A percentile compares a stretch with the other conserved stretches of the same genome.
phyloP scores from a whole-genome alignment of 2,797 vertebrate genomes.

The Darevskia nairensis region DNA sequence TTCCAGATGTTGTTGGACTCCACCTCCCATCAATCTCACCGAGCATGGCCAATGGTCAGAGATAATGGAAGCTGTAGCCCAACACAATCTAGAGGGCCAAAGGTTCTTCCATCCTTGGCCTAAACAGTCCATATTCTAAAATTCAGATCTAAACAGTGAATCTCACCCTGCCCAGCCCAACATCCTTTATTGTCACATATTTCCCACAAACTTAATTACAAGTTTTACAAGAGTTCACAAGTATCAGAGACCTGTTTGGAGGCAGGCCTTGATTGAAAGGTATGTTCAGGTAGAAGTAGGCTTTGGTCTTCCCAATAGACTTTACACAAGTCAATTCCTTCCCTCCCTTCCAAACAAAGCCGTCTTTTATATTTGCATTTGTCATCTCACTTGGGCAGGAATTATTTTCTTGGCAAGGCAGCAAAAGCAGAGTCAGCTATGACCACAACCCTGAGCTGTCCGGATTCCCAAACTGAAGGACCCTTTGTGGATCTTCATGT shows the following conservation, averaged over 20 bases:
- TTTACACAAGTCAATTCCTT: neutral
- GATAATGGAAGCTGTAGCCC: neutral
- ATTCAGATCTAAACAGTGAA: neutral
- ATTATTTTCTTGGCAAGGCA: neutral
- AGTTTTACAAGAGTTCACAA: neutral
- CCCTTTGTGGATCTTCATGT: conserved; percentile 68
- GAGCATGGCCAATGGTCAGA: neutral
- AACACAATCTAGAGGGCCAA: neutral
- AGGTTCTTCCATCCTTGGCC: neutral
- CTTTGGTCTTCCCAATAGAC: accelerated
- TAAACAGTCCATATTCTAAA: neutral
- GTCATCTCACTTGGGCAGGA: neutral
- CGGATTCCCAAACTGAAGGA: conserved; percentile 55
- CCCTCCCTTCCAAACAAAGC: accelerated
- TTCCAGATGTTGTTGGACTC: neutral
- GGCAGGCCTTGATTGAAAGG: neutral
- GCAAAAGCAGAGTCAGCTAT: neutral
- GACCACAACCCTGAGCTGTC: conserved; percentile 38
- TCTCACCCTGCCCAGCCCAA: accelerated
- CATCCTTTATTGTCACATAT: neutral
- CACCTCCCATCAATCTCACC: neutral
- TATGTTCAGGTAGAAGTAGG: accelerated
- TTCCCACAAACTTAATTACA: conserved; percentile 27
- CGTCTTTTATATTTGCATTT: accelerated
- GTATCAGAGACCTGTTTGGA: neutral